These are phyloP conservation scores for Ciconia maguari DNA, from an alignment of 2,113 vertebrate species.

Conservation along the genomic window DNA sequence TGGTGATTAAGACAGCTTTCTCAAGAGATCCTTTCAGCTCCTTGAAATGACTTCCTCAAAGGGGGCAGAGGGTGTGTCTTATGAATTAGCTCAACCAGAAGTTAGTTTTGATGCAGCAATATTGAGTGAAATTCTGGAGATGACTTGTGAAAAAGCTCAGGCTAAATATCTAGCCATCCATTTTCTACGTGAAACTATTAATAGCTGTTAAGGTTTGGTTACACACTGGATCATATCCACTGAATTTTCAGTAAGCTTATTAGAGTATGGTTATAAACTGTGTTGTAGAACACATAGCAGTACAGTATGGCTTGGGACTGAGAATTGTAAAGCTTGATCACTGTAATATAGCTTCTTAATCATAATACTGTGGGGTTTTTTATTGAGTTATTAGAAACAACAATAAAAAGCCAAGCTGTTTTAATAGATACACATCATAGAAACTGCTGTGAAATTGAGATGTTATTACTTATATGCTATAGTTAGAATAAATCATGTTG, in stretches of 20 bases:
- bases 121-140: neutral
- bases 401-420: neutral
- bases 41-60: neutral
- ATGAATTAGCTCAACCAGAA: neutral
- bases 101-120: neutral
- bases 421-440: neutral
- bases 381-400: neutral
- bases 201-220: neutral
- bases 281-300: neutral
- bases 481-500: neutral
- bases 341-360: neutral
- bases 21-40: neutral
- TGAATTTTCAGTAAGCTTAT: neutral
- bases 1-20: neutral
- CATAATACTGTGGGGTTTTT: neutral
- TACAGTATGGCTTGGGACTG: neutral
- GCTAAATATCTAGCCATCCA: neutral
- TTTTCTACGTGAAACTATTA: neutral
- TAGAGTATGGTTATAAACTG: neutral
- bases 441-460: neutral
- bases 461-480: neutral
- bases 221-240: neutral
- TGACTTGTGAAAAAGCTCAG: neutral
- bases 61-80: neutral
- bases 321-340: neutral